Percentiles rank a stretch among this genome's conserved stretches.
phyloP scores from a whole-genome alignment of 1,140 invertebrate genomes.

The Ridgeia piscesae region DNA sequence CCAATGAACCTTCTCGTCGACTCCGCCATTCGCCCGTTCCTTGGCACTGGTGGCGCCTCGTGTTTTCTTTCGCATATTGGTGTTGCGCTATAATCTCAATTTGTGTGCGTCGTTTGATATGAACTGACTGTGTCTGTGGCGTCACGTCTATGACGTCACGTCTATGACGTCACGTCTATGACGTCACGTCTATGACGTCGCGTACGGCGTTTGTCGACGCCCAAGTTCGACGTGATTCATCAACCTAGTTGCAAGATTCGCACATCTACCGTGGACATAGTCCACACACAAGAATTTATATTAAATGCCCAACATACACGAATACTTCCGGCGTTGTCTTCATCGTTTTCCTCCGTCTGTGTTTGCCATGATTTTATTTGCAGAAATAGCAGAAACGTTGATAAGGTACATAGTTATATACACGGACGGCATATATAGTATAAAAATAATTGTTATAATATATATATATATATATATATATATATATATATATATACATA shows the following conservation, averaged over 20 bases:
- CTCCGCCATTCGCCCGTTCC: not conserved
- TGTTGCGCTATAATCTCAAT: not conserved
- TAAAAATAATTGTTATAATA: no score
- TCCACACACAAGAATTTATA: not conserved
- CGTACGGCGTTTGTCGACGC: not conserved
- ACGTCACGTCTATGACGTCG: not conserved
- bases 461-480: no score
- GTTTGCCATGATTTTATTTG: no score
- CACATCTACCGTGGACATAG: not conserved
- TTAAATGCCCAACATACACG: not conserved
- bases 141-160: not conserved
- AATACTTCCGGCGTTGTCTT: not conserved
- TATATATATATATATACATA: no score
- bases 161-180: not conserved
- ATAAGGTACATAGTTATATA: no score
- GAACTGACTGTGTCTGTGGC: not conserved
- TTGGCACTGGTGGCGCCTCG: not conserved
- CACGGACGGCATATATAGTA: no score
- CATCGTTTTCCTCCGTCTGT: not conserved
- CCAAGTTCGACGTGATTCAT: not conserved
- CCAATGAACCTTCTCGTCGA: not conserved
- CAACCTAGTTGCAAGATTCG: not conserved
- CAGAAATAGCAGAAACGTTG: no score
- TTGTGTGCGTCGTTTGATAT: not conserved
- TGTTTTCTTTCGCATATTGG: slow-evolving; percentile 5